Base-by-base conservation (phyloP, 2,113 vertebrate species). In the Dolichallabes microphthalmus region DNA sequence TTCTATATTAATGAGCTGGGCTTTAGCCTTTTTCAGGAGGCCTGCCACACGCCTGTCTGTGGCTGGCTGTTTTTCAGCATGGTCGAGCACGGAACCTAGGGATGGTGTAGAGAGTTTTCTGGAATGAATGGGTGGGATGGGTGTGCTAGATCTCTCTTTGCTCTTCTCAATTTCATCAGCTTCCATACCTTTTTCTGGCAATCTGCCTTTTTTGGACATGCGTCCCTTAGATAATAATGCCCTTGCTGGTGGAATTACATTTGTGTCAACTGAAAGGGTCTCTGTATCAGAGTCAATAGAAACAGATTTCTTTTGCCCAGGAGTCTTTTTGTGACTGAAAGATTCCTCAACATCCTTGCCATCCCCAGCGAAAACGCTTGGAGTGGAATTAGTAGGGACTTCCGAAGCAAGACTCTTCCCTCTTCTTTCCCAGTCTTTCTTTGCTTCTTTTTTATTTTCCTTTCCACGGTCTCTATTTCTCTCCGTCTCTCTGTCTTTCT, bases 1-100 rank as follows among this genome's bases (percentile, higher is more conserved):
- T 94, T 98, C 97, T 35, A 99, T 98, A 89, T 96, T 97, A 89
- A 95, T 96, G 86, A 99, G 95, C 94, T 99, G 98, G 76, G 95
- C 97, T 93, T 98, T 98, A 75, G 98, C 98, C 93, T 96, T 97
- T 92, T 96, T 98, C 89, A 99, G 94, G 80, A 99, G 95, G 88
- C 96, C 96, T 86, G 96, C 97, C 84, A 99, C 96, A 85, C 95
- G 95, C 93, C 96, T 98, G 94, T 99, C 97, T 78, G 97, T 95
- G 92, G 96, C 95, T 19, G 96, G 96, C 91, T 98, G 96, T 87
- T 97, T 98, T 95, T 98, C 97, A 68, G 96, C 97, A 88, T 96
- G 95, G 89, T 95, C 96, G 93, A 98, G 90, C 95, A 98, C 94
- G 35, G 96, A 96, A 90, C 95, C 96, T 89, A 98, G 94, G 88